Conservation (phyloP, 1,140 invertebrate genomes). For the Ectropis grisescens region DNA sequence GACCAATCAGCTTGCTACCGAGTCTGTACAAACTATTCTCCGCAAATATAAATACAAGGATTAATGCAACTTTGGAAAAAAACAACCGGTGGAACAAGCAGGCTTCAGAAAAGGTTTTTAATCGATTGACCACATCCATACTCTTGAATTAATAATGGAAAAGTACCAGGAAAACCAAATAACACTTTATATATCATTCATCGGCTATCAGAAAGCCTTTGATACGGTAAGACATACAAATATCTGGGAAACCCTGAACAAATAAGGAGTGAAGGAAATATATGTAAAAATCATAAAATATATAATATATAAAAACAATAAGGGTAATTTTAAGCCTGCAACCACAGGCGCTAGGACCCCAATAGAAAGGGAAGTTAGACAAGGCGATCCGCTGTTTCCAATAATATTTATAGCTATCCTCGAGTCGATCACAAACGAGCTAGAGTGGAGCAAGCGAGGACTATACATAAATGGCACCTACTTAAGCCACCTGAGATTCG, state of each 20-base stretch:
- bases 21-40: too few relatives aligned
- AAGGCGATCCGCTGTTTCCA: background rate
- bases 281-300: background rate
- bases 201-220: background rate
- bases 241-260: background rate
- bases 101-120: background rate
- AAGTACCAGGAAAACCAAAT: background rate
- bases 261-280: background rate
- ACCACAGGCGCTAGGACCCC: background rate
- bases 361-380: background rate
- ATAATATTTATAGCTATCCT: conserved; percentile 1
- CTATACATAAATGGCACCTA: background rate
- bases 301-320: background rate
- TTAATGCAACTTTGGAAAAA: too few relatives aligned
- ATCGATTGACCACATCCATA: background rate
- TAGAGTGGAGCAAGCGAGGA: background rate
- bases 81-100: background rate
- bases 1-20: too few relatives aligned
- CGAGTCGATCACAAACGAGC: background rate
- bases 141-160: background rate
- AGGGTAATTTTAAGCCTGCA: background rate
- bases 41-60: too few relatives aligned
- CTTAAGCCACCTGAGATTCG: background rate
- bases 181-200: background rate
- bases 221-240: background rate